phyloP scores from a whole-genome alignment of 2,113 vertebrate species.

The Hassar affinis region DNA sequence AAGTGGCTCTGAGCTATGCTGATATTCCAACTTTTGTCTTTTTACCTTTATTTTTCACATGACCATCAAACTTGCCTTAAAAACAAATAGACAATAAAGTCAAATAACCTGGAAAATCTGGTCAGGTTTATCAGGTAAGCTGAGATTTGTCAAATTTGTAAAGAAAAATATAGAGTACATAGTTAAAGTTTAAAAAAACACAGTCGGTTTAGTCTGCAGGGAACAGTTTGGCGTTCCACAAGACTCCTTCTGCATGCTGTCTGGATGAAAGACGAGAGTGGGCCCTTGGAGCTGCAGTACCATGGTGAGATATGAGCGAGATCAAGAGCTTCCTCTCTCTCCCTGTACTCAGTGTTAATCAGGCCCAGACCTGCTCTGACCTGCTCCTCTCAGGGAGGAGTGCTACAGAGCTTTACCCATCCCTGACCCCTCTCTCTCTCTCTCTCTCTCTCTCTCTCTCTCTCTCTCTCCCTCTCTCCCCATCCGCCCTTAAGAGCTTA shows the following conservation, averaged over 20 bases:
- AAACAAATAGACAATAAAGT: slow-evolving; percentile 15
- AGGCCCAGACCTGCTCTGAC: slow-evolving; percentile 46
- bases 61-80: neutral
- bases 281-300: slow-evolving; percentile 32
- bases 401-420: slow-evolving; percentile 38
- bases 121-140: neutral
- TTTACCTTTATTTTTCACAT: neutral
- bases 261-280: slow-evolving; percentile 43
- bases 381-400: slow-evolving; percentile 24
- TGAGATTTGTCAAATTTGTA: neutral
- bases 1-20: neutral
- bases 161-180: neutral
- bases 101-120: neutral
- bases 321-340: slow-evolving; percentile 42
- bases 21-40: neutral
- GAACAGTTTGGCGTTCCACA: slow-evolving; percentile 31
- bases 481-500: slow-evolving; percentile 24
- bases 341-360: slow-evolving; percentile 37
- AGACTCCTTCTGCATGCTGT: slow-evolving; percentile 38
- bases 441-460: slow-evolving; percentile 4
- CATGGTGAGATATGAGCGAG: slow-evolving; percentile 37
- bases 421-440: slow-evolving; percentile 46
- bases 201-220: slow-evolving; percentile 1
- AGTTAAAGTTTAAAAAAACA: neutral
- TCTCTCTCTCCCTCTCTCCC: neutral